Evolutionary conservation across 2,888 invertebrate species (phyloP).

Genomic region (Clepsis dumicolana): DNA sequence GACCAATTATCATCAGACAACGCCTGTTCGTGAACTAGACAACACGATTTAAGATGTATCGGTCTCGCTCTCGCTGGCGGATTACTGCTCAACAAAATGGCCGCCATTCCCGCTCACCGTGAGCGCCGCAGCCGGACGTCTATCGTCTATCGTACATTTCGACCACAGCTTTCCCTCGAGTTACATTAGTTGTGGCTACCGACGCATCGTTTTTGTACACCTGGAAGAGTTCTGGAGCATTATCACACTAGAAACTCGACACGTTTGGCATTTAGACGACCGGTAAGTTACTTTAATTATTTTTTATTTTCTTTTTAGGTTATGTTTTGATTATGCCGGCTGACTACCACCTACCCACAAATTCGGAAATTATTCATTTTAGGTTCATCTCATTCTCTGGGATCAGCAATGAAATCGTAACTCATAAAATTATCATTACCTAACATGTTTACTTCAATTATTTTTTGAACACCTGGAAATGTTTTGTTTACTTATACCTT

Average conservation of each 20-base stretch:
- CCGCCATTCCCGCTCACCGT: conserved; percentile 52
- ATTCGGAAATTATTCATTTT: conserved; percentile 8
- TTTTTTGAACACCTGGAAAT: background rate
- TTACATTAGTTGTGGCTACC: conserved; percentile 15
- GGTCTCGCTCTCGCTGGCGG: conserved; percentile 67
- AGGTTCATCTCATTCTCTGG: background rate
- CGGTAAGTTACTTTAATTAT: conserved; percentile 27
- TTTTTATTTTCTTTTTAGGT: conserved; percentile 29
- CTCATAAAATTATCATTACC: background rate
- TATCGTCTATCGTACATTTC: conserved; percentile 32
- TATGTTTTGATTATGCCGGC: conserved; percentile 24
- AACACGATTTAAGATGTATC: conserved; percentile 40
- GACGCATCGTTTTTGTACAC: conserved; percentile 20
- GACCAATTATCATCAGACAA: conserved; percentile 25
- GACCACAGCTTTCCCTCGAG: conserved; percentile 32
- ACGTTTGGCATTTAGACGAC: background rate
- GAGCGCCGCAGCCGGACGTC: conserved; percentile 35
- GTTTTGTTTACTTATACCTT: background rate
- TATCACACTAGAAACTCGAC: background rate
- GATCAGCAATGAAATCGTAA: background rate
- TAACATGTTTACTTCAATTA: background rate
- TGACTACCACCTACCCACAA: conserved; percentile 33
- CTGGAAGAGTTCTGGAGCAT: conserved; percentile 30
- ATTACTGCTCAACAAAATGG: conserved; percentile 71
- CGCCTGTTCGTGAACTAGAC: conserved; percentile 22